A percentile compares a stretch with the other conserved stretches of the same genome.
Conservation (phyloP, 2,797 vertebrate genomes). For the Hozukius guyotensis region DNA sequence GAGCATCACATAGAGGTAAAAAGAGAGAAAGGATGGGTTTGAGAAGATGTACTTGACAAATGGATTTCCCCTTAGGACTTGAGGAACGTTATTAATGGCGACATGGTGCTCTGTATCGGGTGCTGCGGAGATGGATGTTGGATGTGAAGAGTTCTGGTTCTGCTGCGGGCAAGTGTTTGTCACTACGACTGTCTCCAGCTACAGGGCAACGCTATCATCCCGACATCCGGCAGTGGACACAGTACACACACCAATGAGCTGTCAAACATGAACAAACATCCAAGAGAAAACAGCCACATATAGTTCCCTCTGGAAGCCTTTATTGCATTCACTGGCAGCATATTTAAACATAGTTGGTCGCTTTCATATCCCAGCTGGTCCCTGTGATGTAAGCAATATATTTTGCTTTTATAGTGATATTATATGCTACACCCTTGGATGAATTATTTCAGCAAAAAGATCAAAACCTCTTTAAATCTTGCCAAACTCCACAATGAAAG, state of each 20-base stretch:
- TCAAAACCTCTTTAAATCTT: background rate
- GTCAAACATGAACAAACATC: slow-evolving; percentile 42
- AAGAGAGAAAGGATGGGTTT: slow-evolving; percentile 8
- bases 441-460: background rate
- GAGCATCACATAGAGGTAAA: background rate
- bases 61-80: slow-evolving; percentile 20
- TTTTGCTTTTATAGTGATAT: background rate
- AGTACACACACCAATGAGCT: slow-evolving; percentile 12
- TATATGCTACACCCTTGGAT: background rate
- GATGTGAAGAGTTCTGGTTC: slow-evolving; percentile 35
- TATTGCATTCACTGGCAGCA: slow-evolving; percentile 2
- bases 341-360: background rate
- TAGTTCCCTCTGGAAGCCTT: background rate
- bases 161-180: slow-evolving; percentile 44
- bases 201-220: slow-evolving; percentile 10
- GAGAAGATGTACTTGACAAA: slow-evolving; percentile 37
- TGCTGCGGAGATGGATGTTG: slow-evolving; percentile 41
- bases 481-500: background rate
- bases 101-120: slow-evolving; percentile 12
- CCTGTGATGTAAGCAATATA: background rate
- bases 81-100: slow-evolving; percentile 52
- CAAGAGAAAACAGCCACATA: slow-evolving; percentile 16
- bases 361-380: background rate
- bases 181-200: slow-evolving; percentile 26
- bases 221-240: slow-evolving; percentile 3